phyloP scores from a whole-genome alignment of 2,113 vertebrate genomes.

The Sinocyclocheilus anophthalmus region DNA sequence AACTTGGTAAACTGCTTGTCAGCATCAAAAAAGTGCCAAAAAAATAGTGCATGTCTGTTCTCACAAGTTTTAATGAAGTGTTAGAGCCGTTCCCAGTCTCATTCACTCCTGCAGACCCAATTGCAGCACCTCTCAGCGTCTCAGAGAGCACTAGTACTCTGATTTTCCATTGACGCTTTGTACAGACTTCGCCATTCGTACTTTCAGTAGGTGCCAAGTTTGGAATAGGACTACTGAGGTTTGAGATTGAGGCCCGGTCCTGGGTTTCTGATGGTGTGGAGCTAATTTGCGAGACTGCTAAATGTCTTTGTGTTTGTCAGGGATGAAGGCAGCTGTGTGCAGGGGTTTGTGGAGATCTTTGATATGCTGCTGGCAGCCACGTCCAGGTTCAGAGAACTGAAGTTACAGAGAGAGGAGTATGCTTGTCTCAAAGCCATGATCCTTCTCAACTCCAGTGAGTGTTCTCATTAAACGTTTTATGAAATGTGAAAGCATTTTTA shows the following conservation, averaged over 20 bases:
- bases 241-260: neutral
- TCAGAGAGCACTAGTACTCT: neutral
- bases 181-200: neutral
- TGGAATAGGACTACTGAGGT: neutral
- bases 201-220: neutral
- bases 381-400: slow-evolving; percentile 91
- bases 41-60: neutral
- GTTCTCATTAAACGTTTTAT: neutral
- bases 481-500: neutral
- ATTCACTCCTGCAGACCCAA: neutral
- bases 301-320: slow-evolving; percentile 65
- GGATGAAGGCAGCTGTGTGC: slow-evolving; percentile 93
- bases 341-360: slow-evolving; percentile 96
- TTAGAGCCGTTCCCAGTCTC: neutral
- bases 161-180: neutral
- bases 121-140: neutral
- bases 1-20: neutral
- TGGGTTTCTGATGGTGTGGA: neutral
- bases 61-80: neutral
- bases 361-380: slow-evolving; percentile 96
- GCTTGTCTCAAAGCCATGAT: slow-evolving; percentile 98
- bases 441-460: slow-evolving; percentile 98
- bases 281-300: neutral
- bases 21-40: neutral
- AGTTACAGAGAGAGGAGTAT: slow-evolving; percentile 93